Evolutionary conservation across 2,113 vertebrate species (phyloP).

Genomic region (Xenus cinereus): DNA sequence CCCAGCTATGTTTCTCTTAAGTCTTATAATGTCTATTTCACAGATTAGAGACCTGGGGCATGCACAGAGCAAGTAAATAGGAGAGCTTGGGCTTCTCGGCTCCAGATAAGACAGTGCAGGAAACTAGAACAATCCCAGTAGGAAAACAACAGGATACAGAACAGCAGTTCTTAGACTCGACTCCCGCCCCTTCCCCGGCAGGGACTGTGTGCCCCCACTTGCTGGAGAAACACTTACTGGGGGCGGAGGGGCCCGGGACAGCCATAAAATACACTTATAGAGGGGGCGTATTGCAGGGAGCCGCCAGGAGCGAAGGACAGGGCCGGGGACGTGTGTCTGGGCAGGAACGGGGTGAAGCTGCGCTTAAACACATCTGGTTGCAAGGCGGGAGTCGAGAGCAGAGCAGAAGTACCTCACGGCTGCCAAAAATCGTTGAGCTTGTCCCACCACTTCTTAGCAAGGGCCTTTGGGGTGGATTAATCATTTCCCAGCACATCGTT

Average conservation of each 20-base stretch:
- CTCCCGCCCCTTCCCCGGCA: not conserved
- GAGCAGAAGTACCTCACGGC: conserved; percentile 6
- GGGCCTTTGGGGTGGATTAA: conserved; percentile 34
- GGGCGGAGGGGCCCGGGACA: not conserved
- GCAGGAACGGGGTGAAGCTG: not conserved
- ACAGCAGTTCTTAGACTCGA: not conserved
- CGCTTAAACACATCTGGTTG: not conserved
- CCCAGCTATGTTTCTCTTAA: not conserved
- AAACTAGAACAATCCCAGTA: conserved; percentile 37
- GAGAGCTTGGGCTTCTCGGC: not conserved
- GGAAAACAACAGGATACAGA: conserved; percentile 65
- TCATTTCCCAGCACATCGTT: conserved; percentile 6
- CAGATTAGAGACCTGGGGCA: not conserved
- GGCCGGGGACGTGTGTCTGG: not conserved
- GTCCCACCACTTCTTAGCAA: conserved; percentile 28
- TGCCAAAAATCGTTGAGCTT: conserved; percentile 17
- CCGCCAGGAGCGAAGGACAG: not conserved
- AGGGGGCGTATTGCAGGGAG: not conserved
- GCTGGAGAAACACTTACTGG: not conserved
- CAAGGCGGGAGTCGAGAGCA: not conserved
- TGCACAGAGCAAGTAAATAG: not conserved
- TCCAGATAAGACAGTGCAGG: conserved; percentile 60
- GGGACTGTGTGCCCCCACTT: not conserved
- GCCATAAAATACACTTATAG: accelerated
- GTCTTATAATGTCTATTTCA: not conserved